Conservation (phyloP, 1,140 invertebrate species). For the Euschistus heros region DNA sequence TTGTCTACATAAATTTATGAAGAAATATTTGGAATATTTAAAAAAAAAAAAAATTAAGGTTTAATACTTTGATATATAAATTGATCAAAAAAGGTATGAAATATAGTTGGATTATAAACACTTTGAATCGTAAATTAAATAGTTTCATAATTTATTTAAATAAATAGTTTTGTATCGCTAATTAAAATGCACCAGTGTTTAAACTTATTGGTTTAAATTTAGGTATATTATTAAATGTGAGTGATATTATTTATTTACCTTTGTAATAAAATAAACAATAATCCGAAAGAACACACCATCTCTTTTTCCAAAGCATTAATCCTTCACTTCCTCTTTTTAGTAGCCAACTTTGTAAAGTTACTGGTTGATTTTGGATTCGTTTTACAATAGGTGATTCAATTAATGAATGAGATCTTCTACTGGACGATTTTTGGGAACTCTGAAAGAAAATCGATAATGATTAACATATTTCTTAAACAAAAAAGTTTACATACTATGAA, state of each 20-base stretch:
- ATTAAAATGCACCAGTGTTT: neutral
- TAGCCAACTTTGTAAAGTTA: constrained; percentile 78
- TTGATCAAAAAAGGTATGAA: neutral
- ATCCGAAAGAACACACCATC: constrained; percentile 90
- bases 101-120: neutral
- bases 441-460: neutral
- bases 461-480: too few relatives aligned
- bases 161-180: neutral
- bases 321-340: constrained; percentile 86
- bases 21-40: too few relatives aligned
- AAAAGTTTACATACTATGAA: too few relatives aligned
- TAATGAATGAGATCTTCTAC: constrained; percentile 42
- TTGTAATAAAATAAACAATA: constrained; percentile 94
- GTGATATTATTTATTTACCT: constrained; percentile 46
- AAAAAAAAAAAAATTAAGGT: too few relatives aligned
- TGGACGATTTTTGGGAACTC: constrained; percentile 34
- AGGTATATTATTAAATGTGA: neutral
- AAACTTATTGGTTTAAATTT: neutral
- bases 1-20: too few relatives aligned
- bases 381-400: constrained; percentile 66
- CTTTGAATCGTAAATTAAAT: neutral
- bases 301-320: constrained; percentile 85
- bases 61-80: too few relatives aligned
- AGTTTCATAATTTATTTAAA: neutral
- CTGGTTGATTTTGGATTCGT: constrained; percentile 62